These are phyloP conservation scores for Pangasianodon hypophthalmus DNA, from an alignment of 2,113 vertebrate genomes.

Conservation along the genomic window DNA sequence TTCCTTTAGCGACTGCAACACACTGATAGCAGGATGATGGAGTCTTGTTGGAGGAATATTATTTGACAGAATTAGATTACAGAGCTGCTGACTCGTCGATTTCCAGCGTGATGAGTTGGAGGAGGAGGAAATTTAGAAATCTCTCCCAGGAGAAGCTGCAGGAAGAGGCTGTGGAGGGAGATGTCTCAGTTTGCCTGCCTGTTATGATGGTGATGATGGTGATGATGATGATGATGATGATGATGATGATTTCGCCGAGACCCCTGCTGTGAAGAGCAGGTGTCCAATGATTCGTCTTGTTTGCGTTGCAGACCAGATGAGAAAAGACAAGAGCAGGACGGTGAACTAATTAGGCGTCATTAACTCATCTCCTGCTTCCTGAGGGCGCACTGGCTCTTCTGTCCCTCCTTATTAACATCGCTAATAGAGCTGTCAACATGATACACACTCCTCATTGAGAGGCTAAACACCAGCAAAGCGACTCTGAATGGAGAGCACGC, in stretches of 20 bases:
- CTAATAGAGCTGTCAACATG: slow-evolving; percentile 47
- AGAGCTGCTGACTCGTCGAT: background rate
- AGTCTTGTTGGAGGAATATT: background rate
- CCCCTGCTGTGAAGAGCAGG: background rate
- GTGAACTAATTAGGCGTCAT: slow-evolving; percentile 61
- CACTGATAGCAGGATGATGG: background rate
- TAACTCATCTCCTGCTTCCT: slow-evolving; percentile 69
- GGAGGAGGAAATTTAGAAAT: background rate
- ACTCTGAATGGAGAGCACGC: background rate
- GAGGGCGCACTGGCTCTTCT: slow-evolving; percentile 62
- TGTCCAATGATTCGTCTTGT: background rate
- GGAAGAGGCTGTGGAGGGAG: background rate
- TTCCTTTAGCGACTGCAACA: background rate
- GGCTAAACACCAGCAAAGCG: background rate
- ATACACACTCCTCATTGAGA: slow-evolving; percentile 37
- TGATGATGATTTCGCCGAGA: background rate
- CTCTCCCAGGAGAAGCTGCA: background rate
- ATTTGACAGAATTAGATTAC: background rate
- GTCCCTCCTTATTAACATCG: slow-evolving; percentile 62
- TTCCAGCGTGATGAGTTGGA: background rate
- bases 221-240: background rate
- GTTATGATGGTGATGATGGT: background rate
- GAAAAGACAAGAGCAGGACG: slow-evolving; percentile 18
- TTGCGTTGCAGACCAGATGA: slow-evolving; percentile 11
- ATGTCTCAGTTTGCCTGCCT: background rate